A percentile compares a stretch with the other conserved stretches of the same genome.
Conservation (phyloP, 2,888 invertebrate species). For the Acanthopleura granulata region DNA sequence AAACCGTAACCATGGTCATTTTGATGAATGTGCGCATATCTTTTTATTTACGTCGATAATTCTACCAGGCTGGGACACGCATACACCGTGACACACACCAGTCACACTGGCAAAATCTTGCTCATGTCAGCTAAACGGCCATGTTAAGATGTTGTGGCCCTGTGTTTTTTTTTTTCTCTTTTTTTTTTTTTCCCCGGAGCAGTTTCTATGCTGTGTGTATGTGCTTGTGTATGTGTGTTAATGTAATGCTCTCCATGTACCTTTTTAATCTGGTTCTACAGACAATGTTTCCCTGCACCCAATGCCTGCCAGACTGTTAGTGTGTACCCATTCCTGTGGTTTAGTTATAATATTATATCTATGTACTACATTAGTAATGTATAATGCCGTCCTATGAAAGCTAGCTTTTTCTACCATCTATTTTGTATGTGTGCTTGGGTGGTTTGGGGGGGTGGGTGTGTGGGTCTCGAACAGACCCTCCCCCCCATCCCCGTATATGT, state of each 20-base stretch:
- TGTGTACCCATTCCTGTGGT: background rate
- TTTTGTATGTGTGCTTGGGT: conserved; percentile 1
- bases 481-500: too few relatives aligned
- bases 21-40: too few relatives aligned
- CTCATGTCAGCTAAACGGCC: too few relatives aligned
- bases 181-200: too few relatives aligned
- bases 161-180: too few relatives aligned
- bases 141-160: too few relatives aligned
- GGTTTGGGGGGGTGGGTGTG: background rate
- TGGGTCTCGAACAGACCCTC: background rate
- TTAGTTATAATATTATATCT: background rate
- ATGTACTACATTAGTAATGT: background rate
- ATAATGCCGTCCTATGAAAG: conserved; percentile 2
- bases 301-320: background rate
- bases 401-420: conserved; percentile 4
- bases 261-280: background rate
- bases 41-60: too few relatives aligned
- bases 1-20: too few relatives aligned
- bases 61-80: too few relatives aligned
- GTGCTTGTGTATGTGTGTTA: too few relatives aligned
- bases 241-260: background rate
- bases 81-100: too few relatives aligned
- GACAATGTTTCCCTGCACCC: background rate
- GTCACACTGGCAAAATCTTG: background rate
- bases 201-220: too few relatives aligned